Conservation (phyloP, 2,888 invertebrate species). For the Ferrisia virgata region DNA sequence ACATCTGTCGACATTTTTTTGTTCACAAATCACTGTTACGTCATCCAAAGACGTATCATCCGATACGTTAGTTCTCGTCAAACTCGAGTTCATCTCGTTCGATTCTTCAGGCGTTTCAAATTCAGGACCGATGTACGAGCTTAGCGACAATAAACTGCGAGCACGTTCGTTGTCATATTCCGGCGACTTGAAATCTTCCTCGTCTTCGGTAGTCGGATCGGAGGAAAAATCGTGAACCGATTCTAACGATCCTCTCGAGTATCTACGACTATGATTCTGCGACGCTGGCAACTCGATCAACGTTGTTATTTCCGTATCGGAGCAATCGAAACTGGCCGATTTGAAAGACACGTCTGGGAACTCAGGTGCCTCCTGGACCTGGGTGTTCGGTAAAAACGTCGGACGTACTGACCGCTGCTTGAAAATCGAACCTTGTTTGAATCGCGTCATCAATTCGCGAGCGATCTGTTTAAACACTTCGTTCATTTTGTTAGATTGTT, state of each 20-base stretch:
- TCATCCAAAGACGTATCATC: constrained; percentile 37
- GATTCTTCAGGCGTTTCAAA: constrained; percentile 18
- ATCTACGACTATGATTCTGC: not conserved
- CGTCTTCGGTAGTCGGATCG: constrained; percentile 24
- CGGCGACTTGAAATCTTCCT: not conserved
- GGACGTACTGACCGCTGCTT: not conserved
- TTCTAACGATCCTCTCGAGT: not conserved
- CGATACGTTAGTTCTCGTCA: not conserved
- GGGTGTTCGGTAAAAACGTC: not conserved
- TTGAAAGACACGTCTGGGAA: not conserved
- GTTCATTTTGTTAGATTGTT: not conserved
- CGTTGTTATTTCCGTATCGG: constrained; percentile 30
- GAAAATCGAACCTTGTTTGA: constrained; percentile 2
- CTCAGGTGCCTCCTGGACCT: not conserved
- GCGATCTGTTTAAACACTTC: not conserved
- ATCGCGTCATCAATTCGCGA: not conserved
- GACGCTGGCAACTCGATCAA: constrained; percentile 15
- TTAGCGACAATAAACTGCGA: constrained; percentile 1
- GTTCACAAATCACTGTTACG: constrained; percentile 3
- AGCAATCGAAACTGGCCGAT: constrained; percentile 28
- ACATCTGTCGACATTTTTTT: not conserved
- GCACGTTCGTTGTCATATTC: not conserved
- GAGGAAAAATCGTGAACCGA: constrained; percentile 40
- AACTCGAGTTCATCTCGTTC: constrained; percentile 8
- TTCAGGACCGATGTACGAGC: constrained; percentile 25